phyloP scores from a whole-genome alignment of 2,113 vertebrate species.

The Embiotoca jacksoni region DNA sequence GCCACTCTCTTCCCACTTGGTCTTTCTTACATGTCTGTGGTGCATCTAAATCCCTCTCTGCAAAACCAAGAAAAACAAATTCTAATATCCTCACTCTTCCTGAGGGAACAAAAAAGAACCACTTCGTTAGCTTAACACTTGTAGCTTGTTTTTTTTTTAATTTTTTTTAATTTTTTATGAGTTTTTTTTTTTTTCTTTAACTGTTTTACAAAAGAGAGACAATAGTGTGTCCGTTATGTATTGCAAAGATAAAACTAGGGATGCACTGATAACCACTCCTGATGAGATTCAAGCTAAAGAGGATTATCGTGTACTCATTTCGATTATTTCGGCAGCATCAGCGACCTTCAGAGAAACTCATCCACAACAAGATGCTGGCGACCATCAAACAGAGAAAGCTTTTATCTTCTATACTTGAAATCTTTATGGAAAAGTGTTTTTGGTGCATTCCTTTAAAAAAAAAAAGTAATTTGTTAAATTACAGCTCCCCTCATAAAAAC shows the following conservation, averaged over 20 bases:
- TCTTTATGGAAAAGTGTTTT: constrained; percentile 1
- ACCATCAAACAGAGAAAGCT: neutral
- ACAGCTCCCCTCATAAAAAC: constrained; percentile 38
- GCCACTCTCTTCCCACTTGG: constrained; percentile 36
- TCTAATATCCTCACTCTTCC: constrained; percentile 81
- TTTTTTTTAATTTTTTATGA: constrained; percentile 47
- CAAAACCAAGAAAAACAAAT: constrained; percentile 66
- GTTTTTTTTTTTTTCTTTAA: constrained; percentile 65
- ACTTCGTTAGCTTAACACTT: constrained; percentile 87
- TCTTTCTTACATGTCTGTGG: constrained; percentile 60
- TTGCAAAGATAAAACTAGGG: constrained; percentile 52
- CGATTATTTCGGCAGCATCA: constrained; percentile 9
- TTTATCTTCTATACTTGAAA: neutral
- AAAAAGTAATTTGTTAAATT: constrained; percentile 37
- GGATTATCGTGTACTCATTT: neutral
- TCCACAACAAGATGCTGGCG: too few species aligned
- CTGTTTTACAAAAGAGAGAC: constrained; percentile 77
- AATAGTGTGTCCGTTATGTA: constrained; percentile 76
- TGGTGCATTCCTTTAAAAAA: constrained; percentile 29
- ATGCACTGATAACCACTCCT: constrained; percentile 47
- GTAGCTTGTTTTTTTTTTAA: constrained; percentile 78
- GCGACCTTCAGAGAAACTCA: neutral
- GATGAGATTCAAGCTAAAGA: constrained; percentile 10
- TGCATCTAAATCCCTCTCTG: constrained; percentile 61
- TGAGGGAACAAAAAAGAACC: constrained; percentile 85